These are phyloP conservation scores for Onychomys arenicola DNA, from an alignment of 2,797 vertebrate genomes.

Conservation along the genomic window DNA sequence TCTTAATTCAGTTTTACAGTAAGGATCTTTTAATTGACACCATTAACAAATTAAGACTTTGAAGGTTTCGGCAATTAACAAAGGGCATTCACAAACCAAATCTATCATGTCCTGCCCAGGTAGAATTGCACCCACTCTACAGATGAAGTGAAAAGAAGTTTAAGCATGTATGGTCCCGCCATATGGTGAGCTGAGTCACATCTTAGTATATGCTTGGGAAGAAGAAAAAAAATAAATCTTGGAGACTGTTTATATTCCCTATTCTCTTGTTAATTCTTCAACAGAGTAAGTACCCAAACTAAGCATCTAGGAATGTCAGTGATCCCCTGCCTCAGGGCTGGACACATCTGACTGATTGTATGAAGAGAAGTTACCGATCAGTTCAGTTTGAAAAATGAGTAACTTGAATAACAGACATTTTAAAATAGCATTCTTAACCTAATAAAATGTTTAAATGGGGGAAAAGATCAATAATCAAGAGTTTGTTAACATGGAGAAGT, in stretches of 20 bases:
- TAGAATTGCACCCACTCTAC: not conserved
- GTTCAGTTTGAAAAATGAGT: not conserved
- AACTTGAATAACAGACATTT: not conserved
- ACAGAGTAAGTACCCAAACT: not conserved
- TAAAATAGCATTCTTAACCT: not conserved
- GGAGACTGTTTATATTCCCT: not conserved
- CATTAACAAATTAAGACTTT: not conserved
- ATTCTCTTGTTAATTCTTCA: not conserved
- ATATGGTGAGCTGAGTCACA: not conserved
- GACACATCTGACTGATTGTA: accelerated
- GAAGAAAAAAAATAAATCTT: not conserved
- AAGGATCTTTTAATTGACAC: not conserved
- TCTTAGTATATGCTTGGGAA: not conserved
- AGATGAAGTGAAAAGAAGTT: not conserved
- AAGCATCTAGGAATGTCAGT: not conserved
- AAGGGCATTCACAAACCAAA: not conserved
- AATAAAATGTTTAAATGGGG: not conserved
- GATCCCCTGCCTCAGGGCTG: not conserved
- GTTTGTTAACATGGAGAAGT: not conserved
- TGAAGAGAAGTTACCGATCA: not conserved
- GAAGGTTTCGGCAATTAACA: not conserved
- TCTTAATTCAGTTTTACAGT: not conserved
- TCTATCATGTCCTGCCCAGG: not conserved
- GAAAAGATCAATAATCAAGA: not conserved
- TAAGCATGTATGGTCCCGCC: not conserved